Evolutionary conservation across 1,140 invertebrate genomes (phyloP).

Genomic region (Pygmarrhopalites habei): DNA sequence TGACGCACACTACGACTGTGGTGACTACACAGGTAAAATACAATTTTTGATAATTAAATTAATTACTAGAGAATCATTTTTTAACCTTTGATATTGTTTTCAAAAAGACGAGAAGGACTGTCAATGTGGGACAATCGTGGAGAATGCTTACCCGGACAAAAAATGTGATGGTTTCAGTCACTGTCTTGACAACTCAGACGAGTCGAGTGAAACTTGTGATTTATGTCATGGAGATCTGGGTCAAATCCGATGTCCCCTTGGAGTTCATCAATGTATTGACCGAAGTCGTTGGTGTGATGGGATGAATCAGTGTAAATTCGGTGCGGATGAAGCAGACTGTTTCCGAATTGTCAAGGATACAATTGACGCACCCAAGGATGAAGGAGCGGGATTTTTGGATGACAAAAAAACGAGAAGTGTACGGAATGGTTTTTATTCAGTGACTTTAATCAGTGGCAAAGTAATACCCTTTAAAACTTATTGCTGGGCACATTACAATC

Average conservation of each 20-base stretch:
- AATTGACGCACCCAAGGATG: neutral
- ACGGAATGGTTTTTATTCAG: too few relatives aligned
- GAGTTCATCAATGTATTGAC: neutral
- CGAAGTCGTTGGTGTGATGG: slow-evolving; percentile 11
- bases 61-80: neutral
- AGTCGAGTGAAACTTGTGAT: neutral
- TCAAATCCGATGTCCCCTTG: neutral
- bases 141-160: slow-evolving; percentile 39
- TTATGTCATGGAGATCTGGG: neutral
- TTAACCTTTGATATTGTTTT: slow-evolving; percentile 42
- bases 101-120: slow-evolving; percentile 65
- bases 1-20: slow-evolving; percentile 64
- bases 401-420: slow-evolving; percentile 10
- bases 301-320: slow-evolving; percentile 1
- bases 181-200: slow-evolving; percentile 3
- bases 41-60: neutral
- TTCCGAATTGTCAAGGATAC: neutral
- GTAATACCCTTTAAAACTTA: too few relatives aligned
- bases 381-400: neutral
- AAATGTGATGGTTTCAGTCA: slow-evolving; percentile 29
- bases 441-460: too few relatives aligned
- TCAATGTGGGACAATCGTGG: slow-evolving; percentile 34
- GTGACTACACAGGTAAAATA: slow-evolving; percentile 49
- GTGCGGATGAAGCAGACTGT: slow-evolving; percentile 22
- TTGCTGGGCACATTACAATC: too few relatives aligned